Evolutionary conservation across 2,797 vertebrate species (phyloP).

Genomic region (Lutjanus argentimaculatus): DNA sequence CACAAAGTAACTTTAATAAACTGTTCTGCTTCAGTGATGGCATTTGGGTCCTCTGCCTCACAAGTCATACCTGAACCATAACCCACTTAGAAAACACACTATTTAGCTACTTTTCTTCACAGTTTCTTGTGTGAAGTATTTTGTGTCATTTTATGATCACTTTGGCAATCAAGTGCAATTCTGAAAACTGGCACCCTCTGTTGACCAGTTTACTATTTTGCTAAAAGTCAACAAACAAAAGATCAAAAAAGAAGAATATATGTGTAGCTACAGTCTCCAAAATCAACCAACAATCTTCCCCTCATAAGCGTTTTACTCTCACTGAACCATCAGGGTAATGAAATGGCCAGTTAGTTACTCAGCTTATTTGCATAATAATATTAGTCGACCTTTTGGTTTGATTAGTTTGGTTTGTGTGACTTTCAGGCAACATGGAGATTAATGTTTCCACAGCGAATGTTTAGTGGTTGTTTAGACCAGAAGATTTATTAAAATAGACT

Average conservation of each 20-base stretch:
- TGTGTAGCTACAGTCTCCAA: constrained; percentile 10
- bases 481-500: constrained; percentile 61
- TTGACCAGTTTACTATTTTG: constrained; percentile 5
- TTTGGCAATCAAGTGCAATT: background rate
- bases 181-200: constrained; percentile 3
- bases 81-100: too few relatives aligned
- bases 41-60: background rate
- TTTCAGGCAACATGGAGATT: constrained; percentile 51
- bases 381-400: constrained; percentile 71
- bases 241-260: constrained; percentile 10
- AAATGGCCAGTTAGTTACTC: constrained; percentile 60
- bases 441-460: constrained; percentile 59
- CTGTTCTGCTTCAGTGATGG: background rate
- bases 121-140: background rate
- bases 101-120: background rate
- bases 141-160: background rate
- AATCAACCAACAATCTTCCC: constrained; percentile 7
- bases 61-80: background rate
- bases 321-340: constrained; percentile 39
- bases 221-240: constrained; percentile 26
- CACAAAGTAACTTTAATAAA: background rate
- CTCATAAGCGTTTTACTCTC: constrained; percentile 2
- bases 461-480: constrained; percentile 35
- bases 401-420: constrained; percentile 66
- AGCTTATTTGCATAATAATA: constrained; percentile 73